Percentiles rank a stretch among this genome's conserved stretches.
phyloP scores from a whole-genome alignment of 2,113 vertebrate genomes.

The Rhinolophus sinicus region DNA sequence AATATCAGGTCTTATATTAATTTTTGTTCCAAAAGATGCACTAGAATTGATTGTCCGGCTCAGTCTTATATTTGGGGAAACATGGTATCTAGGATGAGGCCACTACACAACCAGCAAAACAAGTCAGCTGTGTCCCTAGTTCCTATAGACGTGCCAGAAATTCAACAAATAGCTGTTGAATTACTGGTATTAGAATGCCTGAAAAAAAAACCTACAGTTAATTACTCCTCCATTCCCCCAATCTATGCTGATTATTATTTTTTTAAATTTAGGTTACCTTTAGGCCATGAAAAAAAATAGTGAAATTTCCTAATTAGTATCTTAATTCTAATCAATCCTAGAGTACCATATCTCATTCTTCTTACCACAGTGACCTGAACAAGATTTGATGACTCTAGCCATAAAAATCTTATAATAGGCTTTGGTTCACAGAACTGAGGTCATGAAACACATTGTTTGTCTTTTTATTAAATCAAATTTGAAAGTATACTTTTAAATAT shows the following conservation, averaged over 20 bases:
- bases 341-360: background rate
- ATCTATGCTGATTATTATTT: background rate
- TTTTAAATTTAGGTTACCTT: background rate
- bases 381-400: background rate
- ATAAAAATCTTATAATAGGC: background rate
- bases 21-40: too few relatives aligned
- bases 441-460: background rate
- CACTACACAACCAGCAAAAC: background rate
- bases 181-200: background rate
- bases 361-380: background rate
- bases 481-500: background rate
- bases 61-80: too few relatives aligned
- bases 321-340: background rate
- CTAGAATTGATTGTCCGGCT: too few relatives aligned
- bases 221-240: background rate
- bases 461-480: constrained; percentile 55
- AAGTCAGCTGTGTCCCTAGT: background rate
- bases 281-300: background rate
- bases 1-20: too few relatives aligned
- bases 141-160: background rate
- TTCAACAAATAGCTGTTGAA: background rate
- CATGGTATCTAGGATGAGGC: background rate
- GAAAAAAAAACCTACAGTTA: background rate
- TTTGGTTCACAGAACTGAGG: background rate
- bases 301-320: background rate